Evolutionary conservation across 1,140 invertebrate genomes (phyloP).

Genomic region (Drosophila ficusphila): DNA sequence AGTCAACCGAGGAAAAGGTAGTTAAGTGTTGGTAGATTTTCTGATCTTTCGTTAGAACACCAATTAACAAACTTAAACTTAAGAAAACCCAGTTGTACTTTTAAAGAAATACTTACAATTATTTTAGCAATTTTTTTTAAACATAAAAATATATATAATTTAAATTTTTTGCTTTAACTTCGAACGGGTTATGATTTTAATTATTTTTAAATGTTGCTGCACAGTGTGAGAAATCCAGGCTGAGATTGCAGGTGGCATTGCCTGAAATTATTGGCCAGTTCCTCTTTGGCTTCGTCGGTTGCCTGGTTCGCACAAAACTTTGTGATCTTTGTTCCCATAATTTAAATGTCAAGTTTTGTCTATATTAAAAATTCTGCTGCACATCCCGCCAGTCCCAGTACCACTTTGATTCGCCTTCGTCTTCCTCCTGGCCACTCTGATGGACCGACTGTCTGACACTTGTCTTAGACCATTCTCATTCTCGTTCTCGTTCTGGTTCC

Average conservation of each 20-base stretch:
- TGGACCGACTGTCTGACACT: conserved; percentile 52
- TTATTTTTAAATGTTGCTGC: neutral
- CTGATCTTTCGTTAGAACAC: conserved; percentile 31
- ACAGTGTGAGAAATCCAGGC: conserved; percentile 8
- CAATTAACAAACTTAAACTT: neutral
- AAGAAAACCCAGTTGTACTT: no score
- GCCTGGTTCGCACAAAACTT: conserved; percentile 30
- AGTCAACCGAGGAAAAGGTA: conserved; percentile 15
- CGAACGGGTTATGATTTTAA: no score
- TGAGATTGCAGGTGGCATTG: conserved; percentile 54
- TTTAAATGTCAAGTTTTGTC: conserved; percentile 79
- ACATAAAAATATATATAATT: conserved; percentile 4
- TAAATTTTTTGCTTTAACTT: neutral
- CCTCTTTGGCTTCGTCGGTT: conserved; percentile 3
- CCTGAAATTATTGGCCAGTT: conserved; percentile 60
- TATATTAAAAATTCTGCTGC: conserved; percentile 72
- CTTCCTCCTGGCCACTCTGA: conserved; percentile 19
- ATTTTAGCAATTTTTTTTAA: no score
- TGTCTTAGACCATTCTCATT: conserved; percentile 42
- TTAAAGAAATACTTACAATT: no score
- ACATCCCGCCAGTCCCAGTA: conserved; percentile 3
- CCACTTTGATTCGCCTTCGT: conserved; percentile 26
- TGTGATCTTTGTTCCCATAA: conserved; percentile 72
- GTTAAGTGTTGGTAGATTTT: conserved; percentile 11
- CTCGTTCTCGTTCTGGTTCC: neutral